Evolutionary conservation across 2,797 vertebrate species (phyloP), one percentile per base, ranked within the genome.

Genomic region (Protosalanx chinensis): DNA sequence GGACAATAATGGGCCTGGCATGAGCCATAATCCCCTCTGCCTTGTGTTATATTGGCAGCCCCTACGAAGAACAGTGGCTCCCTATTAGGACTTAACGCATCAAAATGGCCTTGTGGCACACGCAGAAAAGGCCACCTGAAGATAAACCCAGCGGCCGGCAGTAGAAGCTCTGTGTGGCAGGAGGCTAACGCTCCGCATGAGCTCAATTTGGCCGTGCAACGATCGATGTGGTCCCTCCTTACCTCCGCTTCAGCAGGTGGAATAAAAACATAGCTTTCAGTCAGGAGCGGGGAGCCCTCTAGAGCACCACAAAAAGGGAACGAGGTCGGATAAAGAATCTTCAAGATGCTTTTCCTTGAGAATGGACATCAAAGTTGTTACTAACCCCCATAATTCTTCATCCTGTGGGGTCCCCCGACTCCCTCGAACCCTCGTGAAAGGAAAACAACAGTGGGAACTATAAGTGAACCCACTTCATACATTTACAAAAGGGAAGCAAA

Each of bases 41-140:
- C 89, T 89, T 87, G 69, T 76, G 90, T 90, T 88, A 89, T 91
- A 92, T 92, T 93, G 92, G 90, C 90, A 91, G 87, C 80, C 84
- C 82, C 86, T 89, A 85, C 85, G 87, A 90, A 92, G 88, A 90
- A 90, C 84, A 84, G 88, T 88, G 81, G 87, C 86, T 88, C 84
- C 87, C 90, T 86, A 92, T 92, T 93, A 93, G 91, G 90, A 92
- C 90, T 92, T 93, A 93, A 93, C 91, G 90, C 91, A 89, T 93
- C 90, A 92, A 91, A 93, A 92, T 91, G 84, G 83, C 88, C 86
- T 89, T 84, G 85, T 81, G 87, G 90, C 92, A 93, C 91, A 93
- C 88, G 85, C 84, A 90, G 90, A 91, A 91, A 93, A 92, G 91
- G 92, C 91, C 91, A 91, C 92, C 91, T 90, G 90, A 92, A 91